Conservation (phyloP, 2,797 vertebrate species). For the Sylvia borin region DNA sequence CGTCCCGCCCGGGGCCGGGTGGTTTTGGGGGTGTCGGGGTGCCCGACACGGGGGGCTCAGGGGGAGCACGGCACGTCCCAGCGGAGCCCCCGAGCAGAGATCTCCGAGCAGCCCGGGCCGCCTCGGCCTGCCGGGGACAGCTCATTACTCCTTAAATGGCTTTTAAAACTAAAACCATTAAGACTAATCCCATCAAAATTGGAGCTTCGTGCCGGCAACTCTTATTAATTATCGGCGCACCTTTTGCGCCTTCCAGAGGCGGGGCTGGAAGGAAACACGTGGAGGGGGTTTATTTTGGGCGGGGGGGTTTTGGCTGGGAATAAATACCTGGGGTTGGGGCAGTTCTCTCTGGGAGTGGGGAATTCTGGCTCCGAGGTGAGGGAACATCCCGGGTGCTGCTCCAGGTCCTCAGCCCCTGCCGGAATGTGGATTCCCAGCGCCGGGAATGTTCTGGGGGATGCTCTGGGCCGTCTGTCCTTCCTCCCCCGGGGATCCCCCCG, state of each 20-base stretch:
- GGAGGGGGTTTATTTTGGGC: too few species aligned
- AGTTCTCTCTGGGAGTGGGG: accelerated
- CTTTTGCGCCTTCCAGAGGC: background rate
- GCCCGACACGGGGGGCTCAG: background rate
- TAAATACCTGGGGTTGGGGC: accelerated
- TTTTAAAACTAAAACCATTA: slow-evolving; percentile 75
- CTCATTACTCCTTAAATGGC: slow-evolving; percentile 77
- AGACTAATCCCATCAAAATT: slow-evolving; percentile 75
- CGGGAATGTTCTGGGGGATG: background rate
- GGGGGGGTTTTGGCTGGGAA: background rate
- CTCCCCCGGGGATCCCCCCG: accelerated
- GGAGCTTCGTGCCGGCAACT: slow-evolving; percentile 62
- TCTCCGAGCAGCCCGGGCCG: background rate
- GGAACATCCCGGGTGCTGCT: accelerated
- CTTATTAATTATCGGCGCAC: slow-evolving; percentile 39
- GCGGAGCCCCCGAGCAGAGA: too few species aligned
- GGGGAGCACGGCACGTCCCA: too few species aligned
- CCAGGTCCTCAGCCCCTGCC: accelerated
- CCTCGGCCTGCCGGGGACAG: slow-evolving; percentile 45
- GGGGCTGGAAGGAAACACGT: background rate
- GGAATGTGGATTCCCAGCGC: accelerated
- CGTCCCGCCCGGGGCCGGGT: accelerated
- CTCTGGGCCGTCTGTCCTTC: too few species aligned
- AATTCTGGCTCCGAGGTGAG: accelerated
- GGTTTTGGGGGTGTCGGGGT: accelerated